Evolutionary conservation across 2,797 vertebrate species (phyloP).

Genomic region (Champsocephalus esox): DNA sequence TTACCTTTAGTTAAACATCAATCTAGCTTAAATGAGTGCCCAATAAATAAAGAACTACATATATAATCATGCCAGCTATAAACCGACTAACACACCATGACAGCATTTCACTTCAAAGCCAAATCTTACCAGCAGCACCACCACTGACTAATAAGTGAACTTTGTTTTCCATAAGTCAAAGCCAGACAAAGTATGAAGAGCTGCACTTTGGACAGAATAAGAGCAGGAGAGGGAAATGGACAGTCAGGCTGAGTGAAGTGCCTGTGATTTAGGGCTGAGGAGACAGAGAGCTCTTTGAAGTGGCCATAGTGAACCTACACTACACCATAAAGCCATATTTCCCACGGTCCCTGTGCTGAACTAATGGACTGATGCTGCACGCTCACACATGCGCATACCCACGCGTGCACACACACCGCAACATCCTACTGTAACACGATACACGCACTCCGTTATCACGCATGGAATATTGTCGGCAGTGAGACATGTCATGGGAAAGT

Average conservation of each 20-base stretch:
- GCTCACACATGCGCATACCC: conserved; percentile 25
- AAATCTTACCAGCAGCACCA: conserved; percentile 12
- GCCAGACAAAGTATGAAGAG: conserved; percentile 3
- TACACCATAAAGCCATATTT: conserved; percentile 38
- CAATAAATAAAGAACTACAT: conserved; percentile 4
- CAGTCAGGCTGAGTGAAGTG: conserved; percentile 5
- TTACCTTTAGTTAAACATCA: too few relatives aligned
- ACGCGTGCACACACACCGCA: conserved; percentile 1
- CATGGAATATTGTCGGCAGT: not conserved
- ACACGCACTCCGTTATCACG: conserved; percentile 19
- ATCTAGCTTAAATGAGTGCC: not conserved
- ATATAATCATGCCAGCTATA: not conserved
- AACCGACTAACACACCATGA: conserved; percentile 12
- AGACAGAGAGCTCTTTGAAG: conserved; percentile 51
- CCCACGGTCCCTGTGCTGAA: conserved; percentile 63
- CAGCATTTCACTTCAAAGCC: conserved; percentile 9
- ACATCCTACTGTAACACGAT: conserved; percentile 54
- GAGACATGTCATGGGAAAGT: conserved; percentile 49
- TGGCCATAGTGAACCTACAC: conserved; percentile 32
- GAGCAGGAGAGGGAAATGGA: not conserved
- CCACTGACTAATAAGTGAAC: conserved; percentile 2
- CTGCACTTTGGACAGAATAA: conserved; percentile 17
- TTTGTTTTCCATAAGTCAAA: not conserved
- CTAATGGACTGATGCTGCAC: conserved; percentile 54
- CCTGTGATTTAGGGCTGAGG: conserved; percentile 35